Evolutionary conservation across 2,888 invertebrate species (phyloP).

Genomic region (Dichetophora obliterata): DNA sequence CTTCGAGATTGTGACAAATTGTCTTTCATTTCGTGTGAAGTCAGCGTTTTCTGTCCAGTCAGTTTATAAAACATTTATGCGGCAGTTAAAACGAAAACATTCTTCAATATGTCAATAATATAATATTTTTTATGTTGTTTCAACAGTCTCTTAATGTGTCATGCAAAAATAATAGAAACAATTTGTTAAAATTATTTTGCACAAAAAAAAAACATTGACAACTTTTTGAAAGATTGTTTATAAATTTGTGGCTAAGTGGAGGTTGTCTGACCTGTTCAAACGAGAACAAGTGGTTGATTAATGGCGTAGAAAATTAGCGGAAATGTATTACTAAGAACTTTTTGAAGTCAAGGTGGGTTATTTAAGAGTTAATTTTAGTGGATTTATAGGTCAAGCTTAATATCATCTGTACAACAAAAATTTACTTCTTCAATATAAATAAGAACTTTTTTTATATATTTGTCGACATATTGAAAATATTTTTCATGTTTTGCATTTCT

Average conservation of each 20-base stretch:
- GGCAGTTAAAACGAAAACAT: background rate
- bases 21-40: background rate
- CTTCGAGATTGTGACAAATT: conserved; percentile 7
- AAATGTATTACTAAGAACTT: too few relatives aligned
- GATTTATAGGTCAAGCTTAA: too few relatives aligned
- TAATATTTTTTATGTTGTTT: background rate
- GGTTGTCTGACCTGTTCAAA: background rate
- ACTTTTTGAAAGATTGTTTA: background rate
- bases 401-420: too few relatives aligned
- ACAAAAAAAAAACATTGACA: background rate
- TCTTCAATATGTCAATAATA: background rate
- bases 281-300: too few relatives aligned
- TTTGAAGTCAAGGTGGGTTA: too few relatives aligned
- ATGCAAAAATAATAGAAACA: background rate
- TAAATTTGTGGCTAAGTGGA: background rate
- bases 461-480: too few relatives aligned
- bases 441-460: too few relatives aligned
- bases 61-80: background rate
- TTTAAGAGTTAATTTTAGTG: too few relatives aligned
- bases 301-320: too few relatives aligned
- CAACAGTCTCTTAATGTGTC: background rate
- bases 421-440: too few relatives aligned
- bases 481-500: too few relatives aligned
- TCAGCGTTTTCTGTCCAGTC: background rate
- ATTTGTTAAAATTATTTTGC: too few relatives aligned